Base-by-base conservation (phyloP, 2,113 vertebrate genomes). In the Heliornis fulica region DNA sequence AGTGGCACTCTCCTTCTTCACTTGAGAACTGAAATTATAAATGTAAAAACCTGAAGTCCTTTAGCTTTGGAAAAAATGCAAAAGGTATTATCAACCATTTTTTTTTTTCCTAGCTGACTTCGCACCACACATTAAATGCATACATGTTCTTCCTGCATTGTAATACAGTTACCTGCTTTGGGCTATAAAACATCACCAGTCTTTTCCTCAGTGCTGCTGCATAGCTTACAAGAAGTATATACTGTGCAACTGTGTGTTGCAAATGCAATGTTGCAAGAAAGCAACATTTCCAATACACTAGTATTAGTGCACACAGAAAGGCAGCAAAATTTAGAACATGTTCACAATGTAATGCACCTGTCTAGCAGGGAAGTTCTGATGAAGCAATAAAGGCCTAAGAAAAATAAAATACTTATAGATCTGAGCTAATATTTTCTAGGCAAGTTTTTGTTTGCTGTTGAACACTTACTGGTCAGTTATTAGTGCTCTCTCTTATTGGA, bases 401-500 rank as follows among this genome's bases (percentile, higher is more conserved):
- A 90, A 96, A 93, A 78, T 53, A 74, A 89, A 93, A 83, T 76
- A 88, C 23, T 60, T 89, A 60, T 32, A 94, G 40, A 81, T 66
- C 26, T 81, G 19, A 94, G 38, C 87, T 71, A 70, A 41, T 81
- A 4, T 63, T 89, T 87, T 77, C 57, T 66, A 96, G 45, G 53
- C 17, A 93, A 90, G 57, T 28, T 48, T 83, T 90, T 93, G 56
- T 59, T 94, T 95, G 56, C 43, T 95, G 53, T 82, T 96, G 92
- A 94, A 87, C 82, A 86, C 84, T 96, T 95, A 89, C 36, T 92
- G 70, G 61, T 93, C 53, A 59, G 70, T 93, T 96, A 95, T 83
- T 97, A 95, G 94, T 96, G 96, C 94, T 93, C 91, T 96, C 80
- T 95, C 91, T 94, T 95, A 93, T 71, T 75, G 86, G 87, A 96